phyloP scores from a whole-genome alignment of 2,888 invertebrate species.

The Platerodrilus igneus region DNA sequence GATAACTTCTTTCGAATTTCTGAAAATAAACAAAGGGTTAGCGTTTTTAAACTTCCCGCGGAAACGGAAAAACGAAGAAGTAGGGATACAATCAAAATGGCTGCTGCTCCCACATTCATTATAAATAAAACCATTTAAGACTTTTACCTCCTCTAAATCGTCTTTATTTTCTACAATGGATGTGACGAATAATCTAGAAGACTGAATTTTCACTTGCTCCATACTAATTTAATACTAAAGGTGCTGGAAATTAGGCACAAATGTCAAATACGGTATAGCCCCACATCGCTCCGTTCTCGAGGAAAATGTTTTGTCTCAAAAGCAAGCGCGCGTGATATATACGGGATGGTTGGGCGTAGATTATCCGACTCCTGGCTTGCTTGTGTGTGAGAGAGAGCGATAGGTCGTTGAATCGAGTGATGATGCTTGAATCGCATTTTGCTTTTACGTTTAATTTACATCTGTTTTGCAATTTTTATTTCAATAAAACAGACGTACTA shows the following conservation, averaged over 20 bases:
- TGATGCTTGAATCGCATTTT: too few species aligned
- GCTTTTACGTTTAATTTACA: too few species aligned
- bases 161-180: conserved; percentile 83
- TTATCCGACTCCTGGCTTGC: too few species aligned
- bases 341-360: conserved; percentile 37
- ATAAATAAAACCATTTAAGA: conserved; percentile 48
- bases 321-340: conserved; percentile 50
- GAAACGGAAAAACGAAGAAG: conserved; percentile 39
- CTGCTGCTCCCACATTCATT: conserved; percentile 52
- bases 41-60: conserved; percentile 43
- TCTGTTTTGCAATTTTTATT: too few species aligned
- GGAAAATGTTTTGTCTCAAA: conserved; percentile 48
- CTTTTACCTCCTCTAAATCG: conserved; percentile 83
- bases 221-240: conserved; percentile 51
- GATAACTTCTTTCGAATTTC: conserved; percentile 86
- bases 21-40: conserved; percentile 48
- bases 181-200: conserved; percentile 75
- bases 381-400: conserved; percentile 32
- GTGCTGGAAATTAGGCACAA: conserved; percentile 57
- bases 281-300: conserved; percentile 57
- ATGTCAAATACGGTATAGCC: conserved; percentile 54
- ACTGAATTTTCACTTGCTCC: conserved; percentile 57
- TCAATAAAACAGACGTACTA: too few species aligned
- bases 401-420: too few species aligned
- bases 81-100: conserved; percentile 51